These are phyloP conservation scores for Salvelinus sp. DNA, from an alignment of 2,113 vertebrate genomes.

Conservation along the genomic window DNA sequence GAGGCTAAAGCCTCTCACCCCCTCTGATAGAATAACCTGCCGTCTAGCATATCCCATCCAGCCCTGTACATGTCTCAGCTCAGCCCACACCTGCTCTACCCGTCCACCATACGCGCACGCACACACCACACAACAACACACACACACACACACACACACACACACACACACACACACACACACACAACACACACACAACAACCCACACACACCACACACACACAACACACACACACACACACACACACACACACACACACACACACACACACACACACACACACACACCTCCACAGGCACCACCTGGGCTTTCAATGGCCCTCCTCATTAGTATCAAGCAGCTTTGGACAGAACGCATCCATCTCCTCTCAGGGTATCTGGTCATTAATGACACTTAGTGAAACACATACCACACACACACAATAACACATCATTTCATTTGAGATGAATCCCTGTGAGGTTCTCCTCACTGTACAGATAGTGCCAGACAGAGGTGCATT, in stretches of 20 bases:
- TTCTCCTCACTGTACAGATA: conserved; percentile 1
- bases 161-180: not conserved
- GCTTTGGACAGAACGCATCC: not conserved
- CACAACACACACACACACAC: conserved; percentile 13
- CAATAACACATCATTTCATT: conserved; percentile 56
- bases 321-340: conserved; percentile 64
- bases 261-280: not conserved
- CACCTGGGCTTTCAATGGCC: conserved; percentile 69
- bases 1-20: conserved; percentile 46
- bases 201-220: conserved; percentile 7
- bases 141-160: not conserved
- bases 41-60: conserved; percentile 10
- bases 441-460: conserved; percentile 43
- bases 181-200: not conserved
- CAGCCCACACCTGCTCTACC: conserved; percentile 61
- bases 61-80: conserved; percentile 22
- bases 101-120: not conserved
- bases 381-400: conserved; percentile 67
- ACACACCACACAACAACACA: too few species aligned
- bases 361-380: conserved; percentile 53
- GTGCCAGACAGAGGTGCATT: conserved; percentile 32
- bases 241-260: not conserved
- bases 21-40: conserved; percentile 63
- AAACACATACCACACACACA: conserved; percentile 47
- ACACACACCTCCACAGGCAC: conserved; percentile 46